Conservation (phyloP, 2,888 invertebrate species). For the Apotomis turbidana region DNA sequence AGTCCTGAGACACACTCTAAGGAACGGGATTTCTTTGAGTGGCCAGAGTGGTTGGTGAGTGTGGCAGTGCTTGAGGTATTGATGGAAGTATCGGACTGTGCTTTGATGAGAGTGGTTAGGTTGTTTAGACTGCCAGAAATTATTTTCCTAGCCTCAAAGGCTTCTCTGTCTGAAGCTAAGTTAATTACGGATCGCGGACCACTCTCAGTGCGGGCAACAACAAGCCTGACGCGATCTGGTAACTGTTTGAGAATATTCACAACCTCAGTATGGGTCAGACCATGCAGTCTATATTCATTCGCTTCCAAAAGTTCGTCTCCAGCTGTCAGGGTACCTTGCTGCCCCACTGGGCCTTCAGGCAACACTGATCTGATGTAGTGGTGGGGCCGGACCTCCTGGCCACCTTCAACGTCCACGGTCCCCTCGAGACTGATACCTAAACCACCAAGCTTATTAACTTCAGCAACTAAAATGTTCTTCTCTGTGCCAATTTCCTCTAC, state of each 20-base stretch:
- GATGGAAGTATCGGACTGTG: constrained; percentile 97
- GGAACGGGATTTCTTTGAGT: constrained; percentile 93
- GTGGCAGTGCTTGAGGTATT: constrained; percentile 94
- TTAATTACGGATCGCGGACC: constrained; percentile 89
- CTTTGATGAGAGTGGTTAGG: constrained; percentile 92
- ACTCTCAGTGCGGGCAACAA: constrained; percentile 91
- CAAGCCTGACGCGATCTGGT: constrained; percentile 94
- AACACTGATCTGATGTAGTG: constrained; percentile 98
- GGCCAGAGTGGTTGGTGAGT: constrained; percentile 86
- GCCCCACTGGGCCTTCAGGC: constrained; percentile 97
- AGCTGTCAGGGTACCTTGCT: constrained; percentile 93
- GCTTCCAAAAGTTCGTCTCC: constrained; percentile 99
- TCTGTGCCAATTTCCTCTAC: constrained; percentile 91
- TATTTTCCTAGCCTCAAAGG: constrained; percentile 91
- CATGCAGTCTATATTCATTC: constrained; percentile 95
- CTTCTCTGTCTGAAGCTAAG: constrained; percentile 90
- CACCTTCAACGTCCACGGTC: constrained; percentile 99
- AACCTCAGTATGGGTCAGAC: constrained; percentile 98
- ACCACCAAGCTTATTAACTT: constrained; percentile 95
- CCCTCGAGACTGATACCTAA: constrained; percentile 99
- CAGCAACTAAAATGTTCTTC: constrained; percentile 95
- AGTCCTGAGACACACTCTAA: constrained; percentile 97
- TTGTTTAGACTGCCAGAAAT: constrained; percentile 94
- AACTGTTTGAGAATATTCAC: constrained; percentile 97
- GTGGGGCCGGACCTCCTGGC: constrained; percentile 98